Percentiles rank a stretch among this genome's conserved stretches.
These are phyloP conservation scores for Leptestheria dahalacensis DNA, from an alignment of 1,140 invertebrate genomes.

Conservation along the genomic window DNA sequence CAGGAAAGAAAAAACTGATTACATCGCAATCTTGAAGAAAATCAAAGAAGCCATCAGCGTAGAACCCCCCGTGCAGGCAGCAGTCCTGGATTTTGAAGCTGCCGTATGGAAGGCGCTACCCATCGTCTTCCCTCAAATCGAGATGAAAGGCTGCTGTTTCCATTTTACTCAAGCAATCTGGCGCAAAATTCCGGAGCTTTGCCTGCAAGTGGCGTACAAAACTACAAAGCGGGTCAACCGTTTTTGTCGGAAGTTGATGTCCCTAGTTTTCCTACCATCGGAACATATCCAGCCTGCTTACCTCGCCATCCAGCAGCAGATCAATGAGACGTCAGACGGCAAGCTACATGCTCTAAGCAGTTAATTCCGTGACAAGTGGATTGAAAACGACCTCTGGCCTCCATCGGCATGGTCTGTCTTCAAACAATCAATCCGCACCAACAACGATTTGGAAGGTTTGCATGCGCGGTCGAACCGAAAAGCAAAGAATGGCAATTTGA, in stretches of 20 bases:
- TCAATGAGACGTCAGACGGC: too few relatives aligned
- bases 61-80: too few relatives aligned
- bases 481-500: background rate
- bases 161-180: background rate
- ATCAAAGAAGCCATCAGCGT: too few relatives aligned
- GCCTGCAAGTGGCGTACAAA: background rate
- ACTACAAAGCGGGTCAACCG: background rate
- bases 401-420: background rate
- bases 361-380: too few relatives aligned
- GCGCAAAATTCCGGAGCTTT: background rate
- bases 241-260: too few relatives aligned
- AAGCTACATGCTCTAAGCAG: too few relatives aligned
- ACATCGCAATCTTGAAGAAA: background rate
- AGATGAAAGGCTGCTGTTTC: background rate
- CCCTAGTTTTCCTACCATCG: too few relatives aligned
- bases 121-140: background rate
- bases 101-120: background rate
- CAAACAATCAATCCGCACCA: background rate
- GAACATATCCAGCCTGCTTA: too few relatives aligned
- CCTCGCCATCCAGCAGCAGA: too few relatives aligned
- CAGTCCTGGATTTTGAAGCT: too few relatives aligned
- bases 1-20: background rate
- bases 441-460: conserved; percentile 4
- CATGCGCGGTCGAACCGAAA: background rate
- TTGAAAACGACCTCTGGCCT: background rate